phyloP scores from a whole-genome alignment of 1,140 invertebrate genomes.

The Lucilia sericata region DNA sequence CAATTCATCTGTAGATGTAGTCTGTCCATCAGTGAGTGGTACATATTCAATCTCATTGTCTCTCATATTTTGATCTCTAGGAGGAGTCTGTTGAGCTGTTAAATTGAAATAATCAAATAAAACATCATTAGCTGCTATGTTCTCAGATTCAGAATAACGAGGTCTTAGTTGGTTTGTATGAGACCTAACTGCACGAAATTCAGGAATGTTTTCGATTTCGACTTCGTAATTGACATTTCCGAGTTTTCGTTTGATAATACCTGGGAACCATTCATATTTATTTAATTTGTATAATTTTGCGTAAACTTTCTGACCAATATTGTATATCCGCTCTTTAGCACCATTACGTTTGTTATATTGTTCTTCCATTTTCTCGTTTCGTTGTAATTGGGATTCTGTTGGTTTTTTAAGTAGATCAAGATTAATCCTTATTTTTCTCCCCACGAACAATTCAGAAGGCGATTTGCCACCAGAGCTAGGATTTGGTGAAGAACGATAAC shows the following conservation, averaged over 20 bases:
- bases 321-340: too few species aligned
- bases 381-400: neutral
- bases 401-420: constrained; percentile 34
- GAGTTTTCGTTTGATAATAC: too few species aligned
- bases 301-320: too few species aligned
- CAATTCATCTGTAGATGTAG: neutral
- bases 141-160: too few species aligned
- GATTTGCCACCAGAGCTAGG: neutral
- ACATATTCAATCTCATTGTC: neutral
- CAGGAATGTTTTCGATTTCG: too few species aligned
- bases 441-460: neutral
- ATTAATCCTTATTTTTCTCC: constrained; percentile 10
- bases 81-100: neutral
- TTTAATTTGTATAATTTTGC: too few species aligned
- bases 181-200: too few species aligned
- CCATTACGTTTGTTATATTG: neutral
- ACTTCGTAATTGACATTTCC: too few species aligned
- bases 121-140: too few species aligned
- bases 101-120: too few species aligned
- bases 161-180: too few species aligned
- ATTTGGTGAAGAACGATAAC: constrained; percentile 33
- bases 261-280: too few species aligned
- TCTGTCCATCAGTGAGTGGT: neutral
- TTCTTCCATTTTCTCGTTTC: constrained; percentile 8
- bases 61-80: neutral